These are phyloP conservation scores for Drosophila demipolita DNA, from an alignment of 2,888 invertebrate species.

Conservation along the genomic window DNA sequence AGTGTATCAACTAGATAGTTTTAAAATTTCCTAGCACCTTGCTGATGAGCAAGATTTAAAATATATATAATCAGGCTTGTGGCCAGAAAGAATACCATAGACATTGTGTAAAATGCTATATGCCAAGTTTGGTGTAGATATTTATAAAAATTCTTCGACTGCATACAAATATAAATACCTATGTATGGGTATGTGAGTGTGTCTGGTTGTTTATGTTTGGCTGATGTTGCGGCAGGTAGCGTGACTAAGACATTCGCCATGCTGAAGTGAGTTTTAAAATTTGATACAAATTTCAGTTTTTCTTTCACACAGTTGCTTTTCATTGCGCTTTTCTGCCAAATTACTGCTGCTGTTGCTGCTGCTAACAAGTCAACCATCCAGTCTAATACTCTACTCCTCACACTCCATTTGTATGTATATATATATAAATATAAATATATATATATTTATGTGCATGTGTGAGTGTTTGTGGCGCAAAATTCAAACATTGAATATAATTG, in stretches of 20 bases:
- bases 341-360: constrained; percentile 47
- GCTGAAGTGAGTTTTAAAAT: constrained; percentile 74
- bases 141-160: constrained; percentile 41
- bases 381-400: constrained; percentile 39
- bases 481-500: constrained; percentile 68
- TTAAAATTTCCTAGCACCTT: constrained; percentile 8
- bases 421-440: neutral
- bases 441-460: neutral
- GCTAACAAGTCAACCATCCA: constrained; percentile 62
- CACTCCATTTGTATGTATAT: neutral
- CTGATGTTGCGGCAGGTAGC: constrained; percentile 64
- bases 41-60: neutral
- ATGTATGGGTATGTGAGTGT: constrained; percentile 16
- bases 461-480: constrained; percentile 64
- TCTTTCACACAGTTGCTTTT: constrained; percentile 43
- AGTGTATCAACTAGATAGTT: constrained; percentile 18
- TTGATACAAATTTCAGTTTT: constrained; percentile 74
- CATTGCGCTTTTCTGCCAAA: constrained; percentile 49
- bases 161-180: constrained; percentile 37
- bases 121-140: constrained; percentile 44
- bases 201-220: constrained; percentile 22
- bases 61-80: neutral
- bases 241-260: constrained; percentile 78
- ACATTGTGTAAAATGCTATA: constrained; percentile 19
- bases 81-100: constrained; percentile 7